Base-by-base conservation (phyloP, 2,888 invertebrate species). In the Trichopria drosophilae region DNA sequence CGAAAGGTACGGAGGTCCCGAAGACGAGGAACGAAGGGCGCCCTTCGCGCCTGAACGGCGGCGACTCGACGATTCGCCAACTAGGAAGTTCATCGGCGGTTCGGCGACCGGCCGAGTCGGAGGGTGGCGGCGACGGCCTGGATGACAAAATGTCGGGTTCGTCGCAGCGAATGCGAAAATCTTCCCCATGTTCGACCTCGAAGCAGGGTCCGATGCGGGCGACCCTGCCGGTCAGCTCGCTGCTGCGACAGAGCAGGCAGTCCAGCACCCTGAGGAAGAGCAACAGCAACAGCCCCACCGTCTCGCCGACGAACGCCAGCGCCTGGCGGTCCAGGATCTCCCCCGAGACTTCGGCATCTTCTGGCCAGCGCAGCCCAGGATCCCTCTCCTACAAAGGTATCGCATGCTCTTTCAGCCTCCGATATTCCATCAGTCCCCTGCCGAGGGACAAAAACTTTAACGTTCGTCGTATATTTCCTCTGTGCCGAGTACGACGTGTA, bases 161-260 rank as follows among this genome's bases (percentile, higher is more conserved):
- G 48, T 69, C 72, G 48, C 72, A 74, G 65, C 68, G 74, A 61
- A 72, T 74, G 73, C 81, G 84, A 65, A 85, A 85, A 77, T 84
- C 84, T 69, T 83, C 85, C 51, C 85, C 86, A 68, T 83, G 82
- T 71, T 81, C 82, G 58, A 76, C 68, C 59, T 73, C 76, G 53
- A 80, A 82, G 72, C 79, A 80, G 63, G 87, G 86, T 46, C 87
- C 88, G 61, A 83, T 88, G 83, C 82, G 86, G 73, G 88, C 88
- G 51, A 88, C 87, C 53, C 78, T 88, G 70, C 87, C 88, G 63
- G 85, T 88, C 68, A 84, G 86, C 46, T 87, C 87, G 51, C 81
- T 87, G 58, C 79, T 87, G 74, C 82, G 86, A 69, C 81, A 81
- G 68, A 82, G 83, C 67, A 81, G 81, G 54, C 82, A 81, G 71